Conservation (phyloP, 2,113 vertebrate species). For the Bujurquina vittata region DNA sequence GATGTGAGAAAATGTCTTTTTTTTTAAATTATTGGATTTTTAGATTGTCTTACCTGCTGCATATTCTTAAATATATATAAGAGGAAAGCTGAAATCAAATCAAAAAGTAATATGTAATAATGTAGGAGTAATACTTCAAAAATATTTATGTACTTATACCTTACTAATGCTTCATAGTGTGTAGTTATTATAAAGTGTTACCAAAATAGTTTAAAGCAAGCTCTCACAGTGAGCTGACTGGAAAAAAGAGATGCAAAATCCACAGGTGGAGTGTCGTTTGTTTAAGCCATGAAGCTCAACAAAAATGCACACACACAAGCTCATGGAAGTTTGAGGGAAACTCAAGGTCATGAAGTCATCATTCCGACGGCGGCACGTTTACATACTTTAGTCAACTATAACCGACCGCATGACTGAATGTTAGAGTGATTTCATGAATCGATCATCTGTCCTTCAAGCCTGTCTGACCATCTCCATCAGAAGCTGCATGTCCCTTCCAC, state of each 20-base stretch:
- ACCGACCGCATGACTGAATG: neutral
- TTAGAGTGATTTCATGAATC: neutral
- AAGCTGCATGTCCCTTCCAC: neutral
- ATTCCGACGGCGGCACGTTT: neutral
- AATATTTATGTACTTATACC: too few relatives aligned
- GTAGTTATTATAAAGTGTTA: too few relatives aligned
- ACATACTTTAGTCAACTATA: neutral
- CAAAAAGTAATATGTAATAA: neutral
- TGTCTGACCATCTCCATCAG: neutral
- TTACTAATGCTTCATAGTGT: too few relatives aligned
- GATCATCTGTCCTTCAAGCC: slow-evolving; percentile 15
- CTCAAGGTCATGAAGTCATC: neutral
- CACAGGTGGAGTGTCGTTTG: neutral
- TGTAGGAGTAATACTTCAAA: too few relatives aligned
- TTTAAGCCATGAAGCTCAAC: neutral
- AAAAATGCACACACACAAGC: neutral
- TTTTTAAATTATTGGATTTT: neutral
- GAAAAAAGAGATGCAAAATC: neutral
- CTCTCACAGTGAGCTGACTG: neutral
- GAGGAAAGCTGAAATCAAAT: neutral
- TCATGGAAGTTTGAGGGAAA: neutral
- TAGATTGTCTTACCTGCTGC: neutral
- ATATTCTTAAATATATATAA: neutral
- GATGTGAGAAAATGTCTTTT: neutral
- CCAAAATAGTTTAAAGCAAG: too few relatives aligned